Evolutionary conservation across 2,888 invertebrate species (phyloP).

Genomic region (Crossocerus cetratus): DNA sequence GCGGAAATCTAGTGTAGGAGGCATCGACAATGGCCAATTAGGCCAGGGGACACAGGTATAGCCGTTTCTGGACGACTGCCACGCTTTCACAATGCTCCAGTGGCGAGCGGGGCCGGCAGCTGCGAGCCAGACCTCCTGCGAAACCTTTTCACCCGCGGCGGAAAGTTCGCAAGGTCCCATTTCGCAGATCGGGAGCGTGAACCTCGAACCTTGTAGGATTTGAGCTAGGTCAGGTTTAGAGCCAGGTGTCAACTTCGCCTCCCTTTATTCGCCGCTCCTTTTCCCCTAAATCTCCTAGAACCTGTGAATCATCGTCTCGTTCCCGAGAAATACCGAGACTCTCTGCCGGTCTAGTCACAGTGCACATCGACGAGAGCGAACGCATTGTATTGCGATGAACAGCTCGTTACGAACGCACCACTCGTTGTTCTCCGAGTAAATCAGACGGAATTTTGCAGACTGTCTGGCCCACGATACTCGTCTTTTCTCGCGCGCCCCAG

Average conservation of each 20-base stretch:
- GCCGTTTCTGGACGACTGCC: constrained; percentile 46
- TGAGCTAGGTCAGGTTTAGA: constrained; percentile 39
- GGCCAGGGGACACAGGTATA: constrained; percentile 38
- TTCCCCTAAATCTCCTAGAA: constrained; percentile 2
- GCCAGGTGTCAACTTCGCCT: constrained; percentile 48
- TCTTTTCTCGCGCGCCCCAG: too few relatives aligned
- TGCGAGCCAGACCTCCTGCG: constrained; percentile 40
- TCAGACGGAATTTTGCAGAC: background rate
- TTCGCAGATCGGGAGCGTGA: constrained; percentile 40
- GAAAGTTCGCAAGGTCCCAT: constrained; percentile 27
- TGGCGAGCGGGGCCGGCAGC: constrained; percentile 38
- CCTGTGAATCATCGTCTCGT: constrained; percentile 1
- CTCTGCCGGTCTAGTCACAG: background rate
- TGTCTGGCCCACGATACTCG: background rate
- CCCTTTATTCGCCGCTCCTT: constrained; percentile 19
- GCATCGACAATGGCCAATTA: constrained; percentile 55
- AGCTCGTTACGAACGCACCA: too few relatives aligned
- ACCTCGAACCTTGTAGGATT: constrained; percentile 14
- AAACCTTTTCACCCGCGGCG: constrained; percentile 9
- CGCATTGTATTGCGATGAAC: too few relatives aligned
- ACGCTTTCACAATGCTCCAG: constrained; percentile 54
- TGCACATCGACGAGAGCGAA: too few relatives aligned
- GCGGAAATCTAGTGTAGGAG: background rate
- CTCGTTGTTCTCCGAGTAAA: background rate
- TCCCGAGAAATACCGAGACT: background rate